Base-by-base conservation (phyloP, 2,113 vertebrate species). In the Lucifuga dentata region DNA sequence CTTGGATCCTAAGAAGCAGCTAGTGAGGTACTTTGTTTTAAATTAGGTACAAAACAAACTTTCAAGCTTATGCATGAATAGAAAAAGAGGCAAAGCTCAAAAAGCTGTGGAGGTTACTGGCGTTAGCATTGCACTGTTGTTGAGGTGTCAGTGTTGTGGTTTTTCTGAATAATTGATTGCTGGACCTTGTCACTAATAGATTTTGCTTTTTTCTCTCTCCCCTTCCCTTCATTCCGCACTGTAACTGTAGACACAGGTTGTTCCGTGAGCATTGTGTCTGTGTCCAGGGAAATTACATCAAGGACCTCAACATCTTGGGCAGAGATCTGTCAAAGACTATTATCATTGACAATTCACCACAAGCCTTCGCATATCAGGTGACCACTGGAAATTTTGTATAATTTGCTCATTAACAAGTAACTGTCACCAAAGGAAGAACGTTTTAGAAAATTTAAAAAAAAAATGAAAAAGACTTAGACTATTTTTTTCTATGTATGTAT, bases 331-430 rank as follows among this genome's bases (percentile, higher is more conserved):
- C 98, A 74, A 99, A 99, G 94, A 99, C 98, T 32, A 97, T 99
- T 89, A 99, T 99, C 87, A 99, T 99, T 26, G 98, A 99, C 93
- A 99, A 99, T 93, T 99, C 98, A 93, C 98, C 98, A 12, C 98
- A 99, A 95, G 97, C 97, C 94, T 99, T 99, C 92, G 98, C 98
- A 38, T 99, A 99, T 85, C 98, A 99, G 96, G 98, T 99, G 73
- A 90, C 84, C 35, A 19, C 11, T 24, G 8, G 1, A 26, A 48
- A 16, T 9, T 48, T 48, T 29, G 10, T 48, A 5, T 36, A 5
- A 32, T 13, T 20, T 10, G 15, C 8, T 35, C 11, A 17, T 35
- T 19, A 21, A 20, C 49, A 41, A 11, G 17, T 5, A 23, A 29
- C 26, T 29, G 26, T 29, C 26, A 29, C 26, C 26, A 29, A 29